Percentiles rank a stretch among this genome's conserved stretches.
These are phyloP conservation scores for Galeruca laticollis DNA, from an alignment of 2,888 invertebrate genomes.

Conservation along the genomic window DNA sequence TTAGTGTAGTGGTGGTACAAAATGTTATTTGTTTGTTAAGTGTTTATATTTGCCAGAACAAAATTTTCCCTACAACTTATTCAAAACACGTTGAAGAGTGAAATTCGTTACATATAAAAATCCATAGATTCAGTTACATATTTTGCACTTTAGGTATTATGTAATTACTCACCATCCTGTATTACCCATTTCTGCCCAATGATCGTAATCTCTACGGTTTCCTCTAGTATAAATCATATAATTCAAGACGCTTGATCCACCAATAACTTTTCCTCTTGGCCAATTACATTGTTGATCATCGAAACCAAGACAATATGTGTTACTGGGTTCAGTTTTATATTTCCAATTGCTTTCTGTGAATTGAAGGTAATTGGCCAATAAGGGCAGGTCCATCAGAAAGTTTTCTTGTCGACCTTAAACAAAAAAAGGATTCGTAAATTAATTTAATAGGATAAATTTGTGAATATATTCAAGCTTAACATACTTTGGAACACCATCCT, in stretches of 20 bases:
- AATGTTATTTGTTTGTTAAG: too few species aligned
- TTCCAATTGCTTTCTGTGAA: constrained; percentile 82
- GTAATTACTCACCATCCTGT: constrained; percentile 65
- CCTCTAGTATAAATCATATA: constrained; percentile 94
- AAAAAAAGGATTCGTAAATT: not conserved
- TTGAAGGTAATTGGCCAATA: constrained; percentile 80
- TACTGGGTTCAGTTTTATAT: constrained; percentile 83
- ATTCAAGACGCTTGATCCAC: constrained; percentile 89
- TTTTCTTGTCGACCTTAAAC: constrained; percentile 74
- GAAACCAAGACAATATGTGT: constrained; percentile 80
- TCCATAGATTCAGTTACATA: too few species aligned
- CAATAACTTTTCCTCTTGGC: constrained; percentile 76
- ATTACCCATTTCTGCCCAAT: constrained; percentile 88
- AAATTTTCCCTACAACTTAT: too few species aligned
- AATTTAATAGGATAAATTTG: too few species aligned
- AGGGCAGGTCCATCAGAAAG: constrained; percentile 80
- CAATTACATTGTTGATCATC: constrained; percentile 80
- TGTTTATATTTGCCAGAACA: too few species aligned
- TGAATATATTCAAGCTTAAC: too few species aligned
- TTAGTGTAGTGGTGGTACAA: too few species aligned
- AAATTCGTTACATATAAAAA: too few species aligned
- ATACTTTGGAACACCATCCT: too few species aligned
- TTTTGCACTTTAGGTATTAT: not conserved
- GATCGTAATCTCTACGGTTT: constrained; percentile 86
- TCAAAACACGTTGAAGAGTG: too few species aligned